Evolutionary conservation across 1,140 invertebrate species (phyloP), one percentile per base, ranked within the genome.

Genomic region (Diabrotica undecimpunctata): DNA sequence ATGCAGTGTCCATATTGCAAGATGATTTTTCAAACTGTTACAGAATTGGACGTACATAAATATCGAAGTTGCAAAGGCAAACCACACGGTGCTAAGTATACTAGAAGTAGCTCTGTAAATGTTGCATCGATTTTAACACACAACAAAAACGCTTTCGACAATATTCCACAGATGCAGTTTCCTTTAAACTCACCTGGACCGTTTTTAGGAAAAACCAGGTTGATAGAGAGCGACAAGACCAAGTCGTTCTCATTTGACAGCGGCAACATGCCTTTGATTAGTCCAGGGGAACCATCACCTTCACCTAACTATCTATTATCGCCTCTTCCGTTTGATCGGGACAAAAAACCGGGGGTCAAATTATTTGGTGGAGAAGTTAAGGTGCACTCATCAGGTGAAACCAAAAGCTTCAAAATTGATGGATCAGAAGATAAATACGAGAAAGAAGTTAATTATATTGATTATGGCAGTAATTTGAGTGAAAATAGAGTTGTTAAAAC

Each of bases 341-440:
- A 67, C 36, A 76, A 76, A 63, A 76, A 74, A 54, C 84, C 85
- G 54, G 85, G 86, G 0, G 75, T 89, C 9, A 88, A 90, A 76
- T 84, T 91, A 82, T 92, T 91, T 78, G 90, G 90, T 2, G 90
- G 89, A 2, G 87, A 91, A 80, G 89, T 91, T 0, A 86, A 89
- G 74, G 90, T 91, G 62, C 78, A 74, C 9, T 72, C 72, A 5
- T 67, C 70, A 4, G 86, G 86, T 7, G 87, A 88, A 66, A 86
- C 85, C 0, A 90, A 88, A 54, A 90, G 87, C 2, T 83, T 90
- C 79, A 83, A 87, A 55, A 90, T 90, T 68, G 89, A 90, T 70
- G 83, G 84, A 2, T 72, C 76, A 62, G 68, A 74, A 6, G 64
- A 70, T 11, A 65, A 65, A 52, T 68, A 61, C 14, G 65, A 74